Percentiles rank a stretch among this genome's conserved stretches.
These are phyloP conservation scores for Octodonta nipae DNA, from an alignment of 2,888 invertebrate genomes.

Conservation along the genomic window DNA sequence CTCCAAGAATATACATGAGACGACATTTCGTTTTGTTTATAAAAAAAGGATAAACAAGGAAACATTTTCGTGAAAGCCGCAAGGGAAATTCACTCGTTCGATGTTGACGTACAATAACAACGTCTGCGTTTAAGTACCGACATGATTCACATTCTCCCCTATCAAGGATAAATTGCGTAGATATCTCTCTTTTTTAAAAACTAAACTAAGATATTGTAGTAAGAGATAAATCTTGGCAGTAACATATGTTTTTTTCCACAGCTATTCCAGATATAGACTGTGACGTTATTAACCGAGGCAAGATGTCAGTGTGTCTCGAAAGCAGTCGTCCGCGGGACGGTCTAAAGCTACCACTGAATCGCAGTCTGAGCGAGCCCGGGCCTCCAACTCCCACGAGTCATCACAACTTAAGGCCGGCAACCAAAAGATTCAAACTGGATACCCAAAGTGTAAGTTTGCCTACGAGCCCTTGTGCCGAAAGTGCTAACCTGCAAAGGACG, in stretches of 20 bases:
- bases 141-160: no score
- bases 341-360: slow-evolving; percentile 42
- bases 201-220: no score
- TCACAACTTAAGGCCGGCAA: slow-evolving; percentile 28
- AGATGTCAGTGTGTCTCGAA: slow-evolving; percentile 43
- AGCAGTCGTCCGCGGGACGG: slow-evolving; percentile 41
- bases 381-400: slow-evolving; percentile 31
- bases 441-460: slow-evolving; percentile 34
- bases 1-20: no score
- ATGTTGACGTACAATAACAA: no score
- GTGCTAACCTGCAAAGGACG: slow-evolving; percentile 39
- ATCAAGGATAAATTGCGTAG: no score
- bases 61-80: no score
- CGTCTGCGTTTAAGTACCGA: no score
- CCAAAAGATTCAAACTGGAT: slow-evolving; percentile 42
- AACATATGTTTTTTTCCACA: slow-evolving; percentile 21
- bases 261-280: slow-evolving; percentile 35
- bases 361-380: slow-evolving; percentile 45
- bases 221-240: slow-evolving; percentile 11
- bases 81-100: no score
- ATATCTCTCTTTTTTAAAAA: no score
- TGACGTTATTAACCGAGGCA: slow-evolving; percentile 25
- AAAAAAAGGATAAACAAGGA: no score
- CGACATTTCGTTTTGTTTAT: no score
- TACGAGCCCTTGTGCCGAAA: slow-evolving; percentile 43